Evolutionary conservation across 2,797 vertebrate species (phyloP), one percentile per base, ranked within the genome.

Genomic region (Macropodus opercularis): DNA sequence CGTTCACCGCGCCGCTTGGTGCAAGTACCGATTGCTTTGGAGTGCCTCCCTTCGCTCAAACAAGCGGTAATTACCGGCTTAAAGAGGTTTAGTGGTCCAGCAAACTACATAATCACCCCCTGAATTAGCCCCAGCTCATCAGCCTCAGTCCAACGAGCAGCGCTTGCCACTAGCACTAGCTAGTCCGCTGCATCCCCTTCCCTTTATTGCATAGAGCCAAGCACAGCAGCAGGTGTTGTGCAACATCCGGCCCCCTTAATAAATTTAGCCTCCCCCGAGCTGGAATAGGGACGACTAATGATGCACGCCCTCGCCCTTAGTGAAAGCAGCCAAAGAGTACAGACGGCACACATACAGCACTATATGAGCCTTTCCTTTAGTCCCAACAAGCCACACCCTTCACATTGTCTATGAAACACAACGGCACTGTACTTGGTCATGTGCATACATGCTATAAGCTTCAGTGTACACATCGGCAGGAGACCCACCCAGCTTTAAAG

Each of bases 41-140:
- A 97, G 96, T 95, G 94, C 95, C 85, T 94, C 95, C 96, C 96
- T 93, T 95, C 93, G 92, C 95, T 98, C 95, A 98, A 97, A 97
- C 95, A 97, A 95, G 95, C 94, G 94, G 95, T 98, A 98, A 98
- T 98, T 98, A 98, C 94, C 93, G 95, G 95, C 96, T 97, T 97
- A 97, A 96, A 98, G 95, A 97, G 96, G 96, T 98, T 99, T 98
- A 98, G 96, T 98, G 95, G 96, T 96, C 97, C 96, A 99, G 97
- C 96, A 98, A 99, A 99, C 96, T 95, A 98, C 95, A 96, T 98
- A 98, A 98, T 98, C 96, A 96, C 95, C 95, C 86, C 94, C 94
- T 94, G 95, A 97, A 98, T 98, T 98, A 98, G 95, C 94, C 94
- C 76, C 88, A 93, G 94, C 96, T 98, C 96, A 98, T 98, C 97